phyloP scores from a whole-genome alignment of 2,888 invertebrate species.

The Phaedon cochleariae region DNA sequence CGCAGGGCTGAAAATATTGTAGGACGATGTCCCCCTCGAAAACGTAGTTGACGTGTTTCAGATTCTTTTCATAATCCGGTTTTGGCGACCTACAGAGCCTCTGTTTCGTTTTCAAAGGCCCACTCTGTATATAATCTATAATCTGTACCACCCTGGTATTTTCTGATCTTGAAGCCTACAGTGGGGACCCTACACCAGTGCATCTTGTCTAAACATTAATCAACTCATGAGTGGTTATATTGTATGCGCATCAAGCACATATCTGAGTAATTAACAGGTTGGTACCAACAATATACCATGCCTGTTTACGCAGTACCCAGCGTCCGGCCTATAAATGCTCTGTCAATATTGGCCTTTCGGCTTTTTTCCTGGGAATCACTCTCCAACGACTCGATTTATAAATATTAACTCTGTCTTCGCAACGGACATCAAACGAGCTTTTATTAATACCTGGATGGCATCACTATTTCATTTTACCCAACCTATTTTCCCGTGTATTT shows the following conservation, averaged over 20 bases:
- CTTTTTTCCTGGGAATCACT: slow-evolving; percentile 59
- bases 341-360: slow-evolving; percentile 61
- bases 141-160: too few species aligned
- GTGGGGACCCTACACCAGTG: slow-evolving; percentile 19
- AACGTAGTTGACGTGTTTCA: too few species aligned
- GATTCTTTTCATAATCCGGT: too few species aligned
- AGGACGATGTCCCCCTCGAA: too few species aligned
- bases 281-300: slow-evolving; percentile 50
- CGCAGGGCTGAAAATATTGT: too few species aligned
- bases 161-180: too few species aligned
- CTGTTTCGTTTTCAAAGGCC: too few species aligned
- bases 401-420: slow-evolving; percentile 60
- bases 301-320: slow-evolving; percentile 61
- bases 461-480: neutral
- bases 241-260: slow-evolving; percentile 57
- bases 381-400: slow-evolving; percentile 59
- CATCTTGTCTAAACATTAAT: slow-evolving; percentile 57
- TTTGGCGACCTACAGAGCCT: too few species aligned
- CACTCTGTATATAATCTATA: too few species aligned
- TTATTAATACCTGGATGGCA: neutral
- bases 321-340: slow-evolving; percentile 62
- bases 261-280: slow-evolving; percentile 63
- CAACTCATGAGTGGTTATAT: slow-evolving; percentile 57
- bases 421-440: slow-evolving; percentile 35
- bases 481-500: too few species aligned